Conservation (phyloP, 2,113 vertebrate species). For the Chunga burmeisteri region DNA sequence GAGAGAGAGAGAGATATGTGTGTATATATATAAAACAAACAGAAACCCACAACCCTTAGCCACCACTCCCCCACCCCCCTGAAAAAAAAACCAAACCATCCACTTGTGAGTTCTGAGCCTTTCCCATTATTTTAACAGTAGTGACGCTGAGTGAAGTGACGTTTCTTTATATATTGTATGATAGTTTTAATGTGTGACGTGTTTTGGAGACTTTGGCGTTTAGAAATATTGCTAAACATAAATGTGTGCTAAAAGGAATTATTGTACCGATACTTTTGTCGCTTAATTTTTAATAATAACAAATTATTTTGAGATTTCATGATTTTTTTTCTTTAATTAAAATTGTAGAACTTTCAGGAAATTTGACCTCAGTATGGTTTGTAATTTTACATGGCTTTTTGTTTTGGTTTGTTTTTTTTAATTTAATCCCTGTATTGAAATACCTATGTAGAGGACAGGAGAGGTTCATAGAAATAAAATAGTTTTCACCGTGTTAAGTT, state of each 20-base stretch:
- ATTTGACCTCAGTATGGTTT: not conserved
- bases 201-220: not conserved
- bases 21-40: not conserved
- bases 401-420: not conserved
- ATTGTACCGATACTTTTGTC: not conserved
- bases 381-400: not conserved
- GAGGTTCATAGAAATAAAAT: not conserved
- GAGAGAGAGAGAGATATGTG: too few relatives aligned
- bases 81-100: not conserved
- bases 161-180: not conserved
- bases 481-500: not conserved
- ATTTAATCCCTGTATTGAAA: not conserved
- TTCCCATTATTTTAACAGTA: not conserved
- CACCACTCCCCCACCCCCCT: not conserved
- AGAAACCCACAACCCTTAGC: not conserved
- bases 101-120: not conserved
- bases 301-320: not conserved
- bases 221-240: not conserved
- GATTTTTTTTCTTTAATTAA: not conserved
- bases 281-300: not conserved
- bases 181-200: not conserved
- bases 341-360: not conserved
- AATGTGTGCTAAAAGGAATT: not conserved
- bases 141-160: not conserved
- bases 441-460: not conserved